Evolutionary conservation across 2,888 invertebrate species (phyloP).

Genomic region (Melanotus villosus): DNA sequence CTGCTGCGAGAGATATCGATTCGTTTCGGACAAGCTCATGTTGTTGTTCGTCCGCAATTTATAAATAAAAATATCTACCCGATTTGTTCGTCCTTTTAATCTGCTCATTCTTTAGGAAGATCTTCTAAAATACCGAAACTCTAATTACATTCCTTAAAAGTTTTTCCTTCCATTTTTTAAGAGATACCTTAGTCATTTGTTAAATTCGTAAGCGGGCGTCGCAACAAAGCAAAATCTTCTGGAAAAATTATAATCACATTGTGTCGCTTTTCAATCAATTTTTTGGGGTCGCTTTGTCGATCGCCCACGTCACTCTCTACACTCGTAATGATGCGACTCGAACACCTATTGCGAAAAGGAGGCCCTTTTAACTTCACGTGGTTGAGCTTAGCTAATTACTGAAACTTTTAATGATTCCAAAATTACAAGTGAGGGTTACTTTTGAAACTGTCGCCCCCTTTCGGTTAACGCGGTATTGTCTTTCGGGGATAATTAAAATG

Average conservation of each 20-base stretch:
- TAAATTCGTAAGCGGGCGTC: background rate
- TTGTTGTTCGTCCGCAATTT: background rate
- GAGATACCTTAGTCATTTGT: slow-evolving; percentile 9
- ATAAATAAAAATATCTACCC: background rate
- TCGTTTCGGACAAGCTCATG: background rate
- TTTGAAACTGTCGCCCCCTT: slow-evolving; percentile 5
- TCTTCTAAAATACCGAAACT: background rate
- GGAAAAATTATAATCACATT: slow-evolving; percentile 1
- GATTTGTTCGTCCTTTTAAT: background rate
- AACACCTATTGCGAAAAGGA: slow-evolving; percentile 10
- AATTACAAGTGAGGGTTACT: slow-evolving; percentile 19
- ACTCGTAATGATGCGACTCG: slow-evolving; percentile 14
- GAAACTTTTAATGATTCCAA: slow-evolving; percentile 31
- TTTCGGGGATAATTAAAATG: slow-evolving; percentile 20
- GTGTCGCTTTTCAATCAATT: slow-evolving; percentile 7
- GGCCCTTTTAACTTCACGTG: slow-evolving; percentile 16
- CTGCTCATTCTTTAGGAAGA: background rate
- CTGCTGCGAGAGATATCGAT: too few species aligned
- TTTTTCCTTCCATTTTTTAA: slow-evolving; percentile 8
- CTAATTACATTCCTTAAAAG: slow-evolving; percentile 22
- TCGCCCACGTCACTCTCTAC: slow-evolving; percentile 3
- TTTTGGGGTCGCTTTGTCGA: background rate
- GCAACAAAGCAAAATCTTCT: slow-evolving; percentile 10
- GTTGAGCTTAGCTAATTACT: slow-evolving; percentile 23
- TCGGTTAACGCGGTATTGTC: slow-evolving; percentile 8